Conservation (phyloP, 2,113 vertebrate species). For the Dryoscopus gambensis region DNA sequence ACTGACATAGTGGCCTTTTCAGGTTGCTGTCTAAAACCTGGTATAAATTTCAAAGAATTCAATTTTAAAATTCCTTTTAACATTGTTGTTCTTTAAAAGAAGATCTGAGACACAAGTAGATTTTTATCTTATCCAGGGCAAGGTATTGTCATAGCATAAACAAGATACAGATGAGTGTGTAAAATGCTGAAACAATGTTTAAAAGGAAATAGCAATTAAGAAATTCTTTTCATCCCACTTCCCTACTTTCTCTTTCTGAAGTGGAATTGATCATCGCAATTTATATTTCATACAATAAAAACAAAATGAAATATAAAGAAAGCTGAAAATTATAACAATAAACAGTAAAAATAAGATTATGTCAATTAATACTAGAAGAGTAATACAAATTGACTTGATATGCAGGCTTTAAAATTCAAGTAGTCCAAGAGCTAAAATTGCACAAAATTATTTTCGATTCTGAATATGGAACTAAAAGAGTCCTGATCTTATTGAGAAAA, state of each 20-base stretch:
- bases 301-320: background rate
- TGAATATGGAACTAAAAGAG: background rate
- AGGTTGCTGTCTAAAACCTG: background rate
- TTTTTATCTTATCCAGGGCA: background rate
- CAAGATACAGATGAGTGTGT: background rate
- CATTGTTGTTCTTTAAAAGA: background rate
- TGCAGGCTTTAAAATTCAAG: background rate
- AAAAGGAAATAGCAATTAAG: background rate
- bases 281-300: background rate
- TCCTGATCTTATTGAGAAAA: background rate
- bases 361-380: background rate
- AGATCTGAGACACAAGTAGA: background rate
- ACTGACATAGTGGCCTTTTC: background rate
- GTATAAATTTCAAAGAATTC: background rate
- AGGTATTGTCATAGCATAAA: background rate
- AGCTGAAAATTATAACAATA: background rate
- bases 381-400: background rate
- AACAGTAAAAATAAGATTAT: background rate
- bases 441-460: background rate
- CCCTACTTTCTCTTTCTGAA: background rate
- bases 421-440: background rate
- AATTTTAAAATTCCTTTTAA: background rate
- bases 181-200: background rate
- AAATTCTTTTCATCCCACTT: background rate
- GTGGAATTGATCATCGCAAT: background rate